Percentiles rank a stretch among this genome's conserved stretches.
Evolutionary conservation across 1,140 invertebrate genomes (phyloP).

Genomic region (Neotoxoptera formosana): DNA sequence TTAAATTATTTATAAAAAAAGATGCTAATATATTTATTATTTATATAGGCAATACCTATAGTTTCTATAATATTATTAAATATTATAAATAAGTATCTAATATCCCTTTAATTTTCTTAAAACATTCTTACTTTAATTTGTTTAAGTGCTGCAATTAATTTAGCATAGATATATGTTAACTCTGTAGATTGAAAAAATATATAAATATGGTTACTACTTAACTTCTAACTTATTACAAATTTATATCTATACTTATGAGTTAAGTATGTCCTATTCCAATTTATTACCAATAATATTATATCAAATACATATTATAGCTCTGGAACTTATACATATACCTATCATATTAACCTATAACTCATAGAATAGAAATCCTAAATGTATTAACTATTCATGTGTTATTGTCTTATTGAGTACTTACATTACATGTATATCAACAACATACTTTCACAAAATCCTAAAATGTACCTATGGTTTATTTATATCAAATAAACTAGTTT

Average conservation of each 20-base stretch:
- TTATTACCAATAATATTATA: background rate
- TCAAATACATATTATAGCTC: background rate
- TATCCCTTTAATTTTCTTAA: background rate
- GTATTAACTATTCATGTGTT: background rate
- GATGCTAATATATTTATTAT: too few species aligned
- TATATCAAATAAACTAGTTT: conserved; percentile 25
- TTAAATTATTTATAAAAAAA: too few species aligned
- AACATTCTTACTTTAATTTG: too few species aligned
- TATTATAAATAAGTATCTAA: background rate
- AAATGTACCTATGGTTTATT: background rate
- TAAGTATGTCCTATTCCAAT: background rate
- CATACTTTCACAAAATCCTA: conserved; percentile 23
- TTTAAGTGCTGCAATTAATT: background rate
- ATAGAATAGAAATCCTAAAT: conserved; percentile 14
- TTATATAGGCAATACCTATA: background rate
- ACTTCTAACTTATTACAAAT: background rate
- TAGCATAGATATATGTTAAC: background rate
- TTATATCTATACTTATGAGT: background rate
- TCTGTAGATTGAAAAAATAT: background rate
- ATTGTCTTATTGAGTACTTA: background rate
- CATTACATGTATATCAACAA: background rate
- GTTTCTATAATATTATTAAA: background rate
- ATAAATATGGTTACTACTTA: background rate
- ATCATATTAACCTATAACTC: background rate
- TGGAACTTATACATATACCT: background rate